These are phyloP conservation scores for Gallirallus australis DNA, from an alignment of 2,797 vertebrate species.

Conservation along the genomic window DNA sequence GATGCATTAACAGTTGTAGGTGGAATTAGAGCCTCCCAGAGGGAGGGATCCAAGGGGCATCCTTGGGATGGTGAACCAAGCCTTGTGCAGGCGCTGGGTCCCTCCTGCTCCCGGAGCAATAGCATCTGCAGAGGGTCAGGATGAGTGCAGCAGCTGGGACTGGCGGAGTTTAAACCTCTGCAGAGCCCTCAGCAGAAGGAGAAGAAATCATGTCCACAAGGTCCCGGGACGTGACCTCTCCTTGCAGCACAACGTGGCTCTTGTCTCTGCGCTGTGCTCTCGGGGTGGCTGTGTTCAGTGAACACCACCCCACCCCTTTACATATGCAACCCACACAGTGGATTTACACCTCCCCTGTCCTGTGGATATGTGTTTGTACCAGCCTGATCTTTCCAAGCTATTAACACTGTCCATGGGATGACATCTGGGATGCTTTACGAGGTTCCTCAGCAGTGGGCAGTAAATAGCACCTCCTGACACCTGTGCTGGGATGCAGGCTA, in stretches of 20 bases:
- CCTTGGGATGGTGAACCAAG: background rate
- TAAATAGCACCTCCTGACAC: background rate
- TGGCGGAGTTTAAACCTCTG: background rate
- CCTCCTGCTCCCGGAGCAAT: background rate
- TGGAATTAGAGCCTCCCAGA: background rate
- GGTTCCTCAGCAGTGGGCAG: background rate
- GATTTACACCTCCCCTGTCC: background rate
- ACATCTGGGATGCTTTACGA: background rate
- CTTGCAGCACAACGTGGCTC: background rate
- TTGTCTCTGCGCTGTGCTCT: background rate
- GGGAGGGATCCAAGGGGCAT: background rate
- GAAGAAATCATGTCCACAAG: background rate
- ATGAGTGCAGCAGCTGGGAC: background rate
- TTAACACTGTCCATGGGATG: background rate
- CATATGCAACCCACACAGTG: rapidly evolving
- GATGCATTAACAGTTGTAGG: rapidly evolving
- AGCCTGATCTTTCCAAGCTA: constrained; percentile 41
- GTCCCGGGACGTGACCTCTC: rapidly evolving
- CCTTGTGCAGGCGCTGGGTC: background rate
- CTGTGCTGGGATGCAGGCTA: background rate
- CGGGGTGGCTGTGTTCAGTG: rapidly evolving
- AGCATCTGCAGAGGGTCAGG: background rate
- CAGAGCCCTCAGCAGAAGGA: background rate
- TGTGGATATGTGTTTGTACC: background rate
- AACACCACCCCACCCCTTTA: rapidly evolving